Evolutionary conservation across 1,140 invertebrate genomes (phyloP).

Genomic region (Sycophila sp.): DNA sequence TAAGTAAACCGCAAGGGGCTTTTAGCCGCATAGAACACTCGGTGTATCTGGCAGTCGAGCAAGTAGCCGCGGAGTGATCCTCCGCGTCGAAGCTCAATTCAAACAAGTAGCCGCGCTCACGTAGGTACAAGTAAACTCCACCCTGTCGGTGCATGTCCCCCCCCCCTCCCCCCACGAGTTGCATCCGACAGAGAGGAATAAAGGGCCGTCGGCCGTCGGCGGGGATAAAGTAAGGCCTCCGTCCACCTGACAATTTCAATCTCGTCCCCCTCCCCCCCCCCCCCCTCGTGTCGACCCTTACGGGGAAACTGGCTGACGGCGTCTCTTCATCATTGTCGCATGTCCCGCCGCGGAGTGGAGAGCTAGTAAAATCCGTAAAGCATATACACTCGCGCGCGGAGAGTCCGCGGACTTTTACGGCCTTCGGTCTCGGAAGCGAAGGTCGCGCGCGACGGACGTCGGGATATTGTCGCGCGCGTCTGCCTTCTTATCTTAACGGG

Average conservation of each 20-base stretch:
- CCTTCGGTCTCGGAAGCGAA: conserved; percentile 36
- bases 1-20: neutral
- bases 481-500: conserved; percentile 31
- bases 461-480: neutral
- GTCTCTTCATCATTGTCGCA: conserved; percentile 28
- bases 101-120: conserved; percentile 2
- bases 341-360: neutral
- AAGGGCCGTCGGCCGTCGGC: neutral
- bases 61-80: neutral
- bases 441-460: conserved; percentile 1
- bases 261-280: neutral
- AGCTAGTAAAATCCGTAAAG: conserved; percentile 1
- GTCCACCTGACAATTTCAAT: neutral
- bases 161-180: neutral
- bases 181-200: neutral
- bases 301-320: no score
- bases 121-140: neutral
- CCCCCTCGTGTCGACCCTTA: no score
- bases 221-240: conserved; percentile 1
- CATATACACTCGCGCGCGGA: neutral
- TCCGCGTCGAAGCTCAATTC: conserved; percentile 8
- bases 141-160: neutral
- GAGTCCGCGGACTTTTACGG: conserved; percentile 17
- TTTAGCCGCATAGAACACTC: neutral
- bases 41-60: neutral